Evolutionary conservation across 1,140 invertebrate genomes (phyloP), one percentile per base, ranked within the genome.

Genomic region (Calosoma granatense): DNA sequence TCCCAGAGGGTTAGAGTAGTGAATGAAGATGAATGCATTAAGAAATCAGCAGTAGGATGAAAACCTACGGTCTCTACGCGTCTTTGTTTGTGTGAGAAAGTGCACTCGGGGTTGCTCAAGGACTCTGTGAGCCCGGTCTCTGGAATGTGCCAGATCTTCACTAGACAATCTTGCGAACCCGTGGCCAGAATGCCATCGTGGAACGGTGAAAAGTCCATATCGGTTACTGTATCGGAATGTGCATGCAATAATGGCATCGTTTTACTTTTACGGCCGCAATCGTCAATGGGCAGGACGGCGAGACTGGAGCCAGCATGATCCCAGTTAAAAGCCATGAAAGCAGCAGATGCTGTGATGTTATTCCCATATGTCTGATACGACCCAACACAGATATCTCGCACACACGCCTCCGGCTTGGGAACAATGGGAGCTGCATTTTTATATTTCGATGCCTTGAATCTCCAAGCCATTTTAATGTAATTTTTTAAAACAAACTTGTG

Each of bases 381-480:
- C 2, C 90, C 90, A 52, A 94, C 87, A 65, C 84, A 87, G 57
- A 97, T 84, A 69, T 95, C 92, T 60, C 88, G 78, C 61, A 97
- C 87, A 74, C 89, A 92, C 58, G 88, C 85, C 77, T 95, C 92
- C 59, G 88, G 87, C 70, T 93, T 94, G 9, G 91, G 90, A 61
- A 93, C 86, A 68, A 94, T 92, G 20, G 92, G 91, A 60, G 90
- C 86, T 58, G 92, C 90, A 88, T 97, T 96, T 82, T 95, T 95
- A 73, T 93, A 97, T 72, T 97, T 96, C 55, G 92, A 95, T 69
- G 90, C 89, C 81, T 96, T 96, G 75, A 96, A 95, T 75, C 91
- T 80, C 90, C 91, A 95, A 74, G 90, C 89, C 89, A 92, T 92
- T 64, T 70, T 82, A 67, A 67, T 47, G 9, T 47, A 36, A 12